These are phyloP conservation scores for Stenurella melanura DNA, from an alignment of 2,888 invertebrate genomes.

Conservation along the genomic window DNA sequence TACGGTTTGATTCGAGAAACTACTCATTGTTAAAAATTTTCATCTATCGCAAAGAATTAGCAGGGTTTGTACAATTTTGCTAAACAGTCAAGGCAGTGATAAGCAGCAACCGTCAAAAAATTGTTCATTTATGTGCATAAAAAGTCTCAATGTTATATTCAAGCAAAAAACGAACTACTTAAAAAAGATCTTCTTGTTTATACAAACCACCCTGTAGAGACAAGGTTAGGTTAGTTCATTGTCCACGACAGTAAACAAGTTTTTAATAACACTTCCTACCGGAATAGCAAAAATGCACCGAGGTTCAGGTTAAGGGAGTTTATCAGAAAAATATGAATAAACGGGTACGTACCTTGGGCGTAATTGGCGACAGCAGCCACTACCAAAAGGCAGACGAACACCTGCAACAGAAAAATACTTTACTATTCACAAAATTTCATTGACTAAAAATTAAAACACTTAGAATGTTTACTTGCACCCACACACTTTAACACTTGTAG, in stretches of 20 bases:
- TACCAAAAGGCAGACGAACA: constrained; percentile 62
- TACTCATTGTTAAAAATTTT: too few species aligned
- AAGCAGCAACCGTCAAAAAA: too few species aligned
- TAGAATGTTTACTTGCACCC: not conserved
- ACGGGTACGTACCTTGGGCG: constrained; percentile 45
- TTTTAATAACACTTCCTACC: not conserved
- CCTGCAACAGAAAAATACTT: constrained; percentile 54
- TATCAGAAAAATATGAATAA: not conserved
- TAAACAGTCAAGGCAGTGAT: too few species aligned
- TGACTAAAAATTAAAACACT: too few species aligned
- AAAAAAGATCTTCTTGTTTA: not conserved
- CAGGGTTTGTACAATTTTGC: too few species aligned
- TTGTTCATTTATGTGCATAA: too few species aligned
- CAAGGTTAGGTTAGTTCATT: not conserved
- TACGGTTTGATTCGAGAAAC: too few species aligned
- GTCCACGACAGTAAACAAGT: not conserved
- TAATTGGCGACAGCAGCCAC: constrained; percentile 56
- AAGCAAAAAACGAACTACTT: too few species aligned
- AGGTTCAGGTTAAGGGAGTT: not conserved
- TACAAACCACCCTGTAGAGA: not conserved
- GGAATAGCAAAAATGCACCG: not conserved
- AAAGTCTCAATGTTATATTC: too few species aligned
- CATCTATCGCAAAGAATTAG: too few species aligned
- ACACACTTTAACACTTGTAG: not conserved
- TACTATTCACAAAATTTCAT: not conserved